Evolutionary conservation across 2,797 vertebrate genomes (phyloP), one percentile per base, ranked within the genome.

Genomic region (Loriculus beryllinus): DNA sequence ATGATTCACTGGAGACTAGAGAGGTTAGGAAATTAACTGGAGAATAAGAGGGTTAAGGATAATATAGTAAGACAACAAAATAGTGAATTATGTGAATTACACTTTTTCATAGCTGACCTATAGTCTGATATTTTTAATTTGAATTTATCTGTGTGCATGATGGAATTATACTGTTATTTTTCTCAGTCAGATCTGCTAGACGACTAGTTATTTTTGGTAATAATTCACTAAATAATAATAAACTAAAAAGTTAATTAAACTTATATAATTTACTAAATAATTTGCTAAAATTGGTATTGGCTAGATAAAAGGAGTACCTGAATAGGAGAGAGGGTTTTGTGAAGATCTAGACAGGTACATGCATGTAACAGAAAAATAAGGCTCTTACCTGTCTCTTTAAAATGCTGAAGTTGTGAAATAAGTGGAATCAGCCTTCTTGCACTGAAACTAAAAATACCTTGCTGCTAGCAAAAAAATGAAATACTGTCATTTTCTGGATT

Each of bases 51-150:
- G 8, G 3, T 39, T 79, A 10, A 43, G 12, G 29, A 19, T 59
- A 31, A 67, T 43, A 42, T 1, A 54, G 4, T 23, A 12, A 82
- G 26, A 59, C 13, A 63, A 35, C 3, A 71, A 56, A 54, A 31
- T 9, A 49, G 2, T 12, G 4, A 63, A 25, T n/a, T 35, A 10
- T 0, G 2, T 19, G 4, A 59, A 33, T 23, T 43, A 12, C 1
- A 13, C 16, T 49, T 49, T 59, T 82, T 35, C 16, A 33, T 17
- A 48, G 23, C 4, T 42, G 42, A 28, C 6, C 4, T 68, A 31
- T 31, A 69, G 2, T 43, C 21, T 29, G 9, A 33, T 43, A 57
- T 56, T 45, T 62, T 18, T 22, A 74, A 71, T 13, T 3, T 9
- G 2, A 63, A 47, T 70, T 49, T 78, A 68, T 75, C 19, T 69